Evolutionary conservation across 2,797 vertebrate species (phyloP).

Genomic region (Acanthurus leucopareius): DNA sequence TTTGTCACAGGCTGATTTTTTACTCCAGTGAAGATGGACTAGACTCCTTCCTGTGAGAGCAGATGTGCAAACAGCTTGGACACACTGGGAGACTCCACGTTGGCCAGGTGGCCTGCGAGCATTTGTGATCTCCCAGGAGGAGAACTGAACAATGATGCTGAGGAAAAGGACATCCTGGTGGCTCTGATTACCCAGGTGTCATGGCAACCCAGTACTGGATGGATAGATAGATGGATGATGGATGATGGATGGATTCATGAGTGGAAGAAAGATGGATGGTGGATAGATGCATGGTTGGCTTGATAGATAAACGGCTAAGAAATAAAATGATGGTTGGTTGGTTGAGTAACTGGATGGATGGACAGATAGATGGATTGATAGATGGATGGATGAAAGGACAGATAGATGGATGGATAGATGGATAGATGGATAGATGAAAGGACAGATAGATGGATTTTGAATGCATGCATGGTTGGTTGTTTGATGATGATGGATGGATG

Average conservation of each 20-base stretch:
- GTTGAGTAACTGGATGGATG: too few relatives aligned
- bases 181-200: conserved; percentile 45
- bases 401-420: too few relatives aligned
- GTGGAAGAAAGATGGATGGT: too few relatives aligned
- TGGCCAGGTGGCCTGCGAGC: conserved; percentile 22
- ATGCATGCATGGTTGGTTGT: too few relatives aligned
- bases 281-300: too few relatives aligned
- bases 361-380: too few relatives aligned
- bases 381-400: too few relatives aligned
- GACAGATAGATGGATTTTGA: too few relatives aligned
- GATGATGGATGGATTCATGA: not conserved
- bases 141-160: conserved; percentile 5
- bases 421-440: not conserved
- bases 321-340: too few relatives aligned
- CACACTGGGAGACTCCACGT: not conserved
- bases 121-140: conserved; percentile 30
- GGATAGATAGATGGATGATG: conserved; percentile 17
- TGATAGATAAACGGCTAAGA: too few relatives aligned
- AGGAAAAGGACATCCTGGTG: conserved; percentile 28
- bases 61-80: conserved; percentile 5
- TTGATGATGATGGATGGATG: too few relatives aligned
- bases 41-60: conserved; percentile 2
- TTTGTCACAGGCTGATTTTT: not conserved
- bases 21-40: not conserved
- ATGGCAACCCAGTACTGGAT: conserved; percentile 36